Conservation (phyloP, 2,113 vertebrate genomes). For the Bostrychus sinensis region DNA sequence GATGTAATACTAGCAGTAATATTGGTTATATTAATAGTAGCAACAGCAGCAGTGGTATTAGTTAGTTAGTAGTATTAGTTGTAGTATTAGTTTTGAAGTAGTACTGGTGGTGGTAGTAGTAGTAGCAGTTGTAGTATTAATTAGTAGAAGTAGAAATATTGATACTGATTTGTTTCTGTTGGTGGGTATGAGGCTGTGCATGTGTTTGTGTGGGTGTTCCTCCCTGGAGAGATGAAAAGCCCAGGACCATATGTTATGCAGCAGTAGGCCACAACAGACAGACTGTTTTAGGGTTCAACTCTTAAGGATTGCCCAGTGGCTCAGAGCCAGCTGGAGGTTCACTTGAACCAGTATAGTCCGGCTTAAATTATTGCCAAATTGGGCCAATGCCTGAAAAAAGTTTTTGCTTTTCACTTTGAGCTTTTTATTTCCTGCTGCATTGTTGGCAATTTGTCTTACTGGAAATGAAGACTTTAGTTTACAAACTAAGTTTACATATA, state of each 20-base stretch:
- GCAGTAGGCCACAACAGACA: conserved; percentile 67
- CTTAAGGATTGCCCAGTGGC: conserved; percentile 53
- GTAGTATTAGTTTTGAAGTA: background rate
- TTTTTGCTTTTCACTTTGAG: conserved; percentile 22
- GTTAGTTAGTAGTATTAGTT: background rate
- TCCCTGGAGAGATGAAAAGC: conserved; percentile 69
- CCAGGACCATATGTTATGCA: conserved; percentile 67
- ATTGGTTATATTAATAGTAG: too few relatives aligned
- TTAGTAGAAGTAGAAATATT: background rate
- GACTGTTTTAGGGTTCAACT: conserved; percentile 47
- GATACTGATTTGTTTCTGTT: conserved; percentile 20
- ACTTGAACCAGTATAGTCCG: conserved; percentile 38
- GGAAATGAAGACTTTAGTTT: background rate
- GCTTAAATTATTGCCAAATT: conserved; percentile 41
- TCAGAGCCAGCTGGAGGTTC: conserved; percentile 45
- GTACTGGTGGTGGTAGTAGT: too few relatives aligned
- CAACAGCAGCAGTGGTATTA: too few relatives aligned
- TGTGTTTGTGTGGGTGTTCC: conserved; percentile 69
- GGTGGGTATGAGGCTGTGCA: conserved; percentile 37
- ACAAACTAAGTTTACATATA: too few relatives aligned
- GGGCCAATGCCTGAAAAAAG: conserved; percentile 28
- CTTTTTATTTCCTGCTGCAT: conserved; percentile 14
- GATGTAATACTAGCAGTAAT: too few relatives aligned
- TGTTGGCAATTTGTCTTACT: conserved; percentile 2
- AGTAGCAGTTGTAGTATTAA: background rate